Evolutionary conservation across 2,113 vertebrate genomes (phyloP).

Genomic region (Cyanoderma ruficeps): DNA sequence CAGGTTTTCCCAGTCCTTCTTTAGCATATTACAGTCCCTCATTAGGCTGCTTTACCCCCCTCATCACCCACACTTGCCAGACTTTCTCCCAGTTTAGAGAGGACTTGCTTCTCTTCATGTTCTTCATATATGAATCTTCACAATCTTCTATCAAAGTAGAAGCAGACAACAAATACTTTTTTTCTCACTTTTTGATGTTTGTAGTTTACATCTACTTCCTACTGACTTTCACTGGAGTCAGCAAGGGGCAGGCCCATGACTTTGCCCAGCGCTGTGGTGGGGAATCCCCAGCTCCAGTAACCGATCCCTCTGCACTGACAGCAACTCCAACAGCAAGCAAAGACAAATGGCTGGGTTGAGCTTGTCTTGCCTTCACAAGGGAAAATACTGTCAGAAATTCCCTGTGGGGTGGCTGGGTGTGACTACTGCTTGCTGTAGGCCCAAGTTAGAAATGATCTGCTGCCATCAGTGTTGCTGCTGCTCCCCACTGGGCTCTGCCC

Average conservation of each 20-base stretch:
- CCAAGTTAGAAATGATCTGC: not conserved
- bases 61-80: not conserved
- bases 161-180: not conserved
- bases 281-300: not conserved
- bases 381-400: not conserved
- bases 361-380: not conserved
- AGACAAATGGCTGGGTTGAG: not conserved
- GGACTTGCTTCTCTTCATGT: not conserved
- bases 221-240: not conserved
- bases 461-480: not conserved
- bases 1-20: not conserved
- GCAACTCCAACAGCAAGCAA: not conserved
- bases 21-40: not conserved
- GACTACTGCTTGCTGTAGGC: not conserved
- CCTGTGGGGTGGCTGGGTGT: not conserved
- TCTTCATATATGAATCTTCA: not conserved
- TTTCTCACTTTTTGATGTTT: not conserved
- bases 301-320: not conserved
- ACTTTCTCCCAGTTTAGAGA: not conserved
- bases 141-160: not conserved
- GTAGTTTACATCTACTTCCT: not conserved
- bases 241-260: not conserved
- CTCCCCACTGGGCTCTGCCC: not conserved
- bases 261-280: not conserved
- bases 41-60: not conserved